Evolutionary conservation across 2,797 vertebrate species (phyloP).

Genomic region (Artibeus jamaicensis): DNA sequence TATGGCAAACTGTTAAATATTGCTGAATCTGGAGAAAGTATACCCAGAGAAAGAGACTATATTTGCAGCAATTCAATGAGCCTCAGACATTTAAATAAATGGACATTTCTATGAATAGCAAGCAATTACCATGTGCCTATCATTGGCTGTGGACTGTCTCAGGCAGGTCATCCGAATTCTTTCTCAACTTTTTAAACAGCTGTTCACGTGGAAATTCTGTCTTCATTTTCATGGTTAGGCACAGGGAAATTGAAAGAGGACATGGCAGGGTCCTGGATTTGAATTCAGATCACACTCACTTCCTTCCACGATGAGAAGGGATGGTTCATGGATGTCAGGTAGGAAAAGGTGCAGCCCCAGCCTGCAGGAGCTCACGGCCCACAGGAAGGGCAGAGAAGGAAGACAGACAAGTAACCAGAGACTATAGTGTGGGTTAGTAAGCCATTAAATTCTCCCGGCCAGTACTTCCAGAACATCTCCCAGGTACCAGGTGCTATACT

Average conservation of each 20-base stretch:
- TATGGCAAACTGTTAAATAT: not conserved
- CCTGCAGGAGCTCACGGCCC: too few relatives aligned
- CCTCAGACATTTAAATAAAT: not conserved
- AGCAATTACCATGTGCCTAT: not conserved
- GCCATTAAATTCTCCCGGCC: not conserved
- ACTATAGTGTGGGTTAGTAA: accelerated
- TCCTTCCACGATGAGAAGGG: accelerated
- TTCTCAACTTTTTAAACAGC: not conserved
- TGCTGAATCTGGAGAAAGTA: not conserved
- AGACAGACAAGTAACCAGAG: not conserved
- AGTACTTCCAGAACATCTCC: not conserved
- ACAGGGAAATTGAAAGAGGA: not conserved
- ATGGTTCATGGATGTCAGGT: accelerated
- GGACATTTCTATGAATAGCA: not conserved
- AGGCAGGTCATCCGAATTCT: not conserved
- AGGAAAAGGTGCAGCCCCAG: not conserved
- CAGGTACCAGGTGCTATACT: accelerated
- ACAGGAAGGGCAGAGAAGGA: not conserved
- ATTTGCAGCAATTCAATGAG: not conserved
- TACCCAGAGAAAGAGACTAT: not conserved
- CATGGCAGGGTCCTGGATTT: not conserved
- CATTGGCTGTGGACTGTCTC: not conserved
- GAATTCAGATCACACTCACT: not conserved
- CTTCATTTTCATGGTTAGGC: not conserved
- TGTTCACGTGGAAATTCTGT: not conserved